Evolutionary conservation across 1,140 invertebrate species (phyloP).

Genomic region (Diprion similis): DNA sequence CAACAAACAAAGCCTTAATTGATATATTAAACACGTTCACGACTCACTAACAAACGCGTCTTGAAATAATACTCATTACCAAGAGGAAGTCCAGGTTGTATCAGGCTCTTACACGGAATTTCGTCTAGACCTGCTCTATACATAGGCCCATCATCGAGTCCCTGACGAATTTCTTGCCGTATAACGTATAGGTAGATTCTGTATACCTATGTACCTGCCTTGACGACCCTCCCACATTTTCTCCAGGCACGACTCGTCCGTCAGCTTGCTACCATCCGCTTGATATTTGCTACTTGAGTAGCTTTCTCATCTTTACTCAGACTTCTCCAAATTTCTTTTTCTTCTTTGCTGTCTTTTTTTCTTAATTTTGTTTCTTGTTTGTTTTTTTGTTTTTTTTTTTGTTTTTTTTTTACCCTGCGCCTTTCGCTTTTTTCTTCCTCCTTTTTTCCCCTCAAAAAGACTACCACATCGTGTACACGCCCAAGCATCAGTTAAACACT

Average conservation of each 20-base stretch:
- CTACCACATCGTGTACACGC: background rate
- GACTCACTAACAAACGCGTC: background rate
- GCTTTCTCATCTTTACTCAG: conserved; percentile 11
- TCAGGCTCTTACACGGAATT: background rate
- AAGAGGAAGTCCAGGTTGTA: background rate
- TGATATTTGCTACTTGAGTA: conserved; percentile 16
- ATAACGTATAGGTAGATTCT: no score
- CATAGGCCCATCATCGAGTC: background rate
- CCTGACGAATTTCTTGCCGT: background rate
- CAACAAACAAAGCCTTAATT: conserved; percentile 10
- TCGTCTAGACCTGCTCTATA: background rate
- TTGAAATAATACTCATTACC: conserved; percentile 15
- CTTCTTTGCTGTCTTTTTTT: no score
- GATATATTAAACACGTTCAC: background rate
- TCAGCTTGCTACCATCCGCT: background rate
- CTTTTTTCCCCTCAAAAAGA: no score
- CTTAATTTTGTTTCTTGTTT: no score
- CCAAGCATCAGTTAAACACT: conserved; percentile 1
- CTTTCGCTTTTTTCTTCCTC: no score
- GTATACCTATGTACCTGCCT: no score
- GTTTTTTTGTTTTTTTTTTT: no score
- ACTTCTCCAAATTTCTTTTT: background rate
- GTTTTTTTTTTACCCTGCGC: no score
- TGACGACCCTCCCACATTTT: no score
- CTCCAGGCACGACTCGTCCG: no score